A percentile compares a stretch with the other conserved stretches of the same genome.
phyloP scores from a whole-genome alignment of 2,888 invertebrate genomes.

The Morinoia aosen region DNA sequence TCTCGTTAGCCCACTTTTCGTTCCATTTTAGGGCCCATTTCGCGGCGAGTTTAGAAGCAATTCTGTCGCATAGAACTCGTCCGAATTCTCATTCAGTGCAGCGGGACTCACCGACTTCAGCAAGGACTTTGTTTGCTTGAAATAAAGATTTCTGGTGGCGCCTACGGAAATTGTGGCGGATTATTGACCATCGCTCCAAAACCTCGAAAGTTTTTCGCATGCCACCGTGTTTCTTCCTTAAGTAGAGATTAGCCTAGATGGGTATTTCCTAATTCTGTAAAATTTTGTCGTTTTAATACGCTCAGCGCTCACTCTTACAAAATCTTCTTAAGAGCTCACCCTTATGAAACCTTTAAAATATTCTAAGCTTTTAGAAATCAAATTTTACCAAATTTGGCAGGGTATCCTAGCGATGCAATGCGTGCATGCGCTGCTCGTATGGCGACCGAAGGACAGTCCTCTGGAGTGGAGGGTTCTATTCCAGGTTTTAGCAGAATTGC shows the following conservation, averaged over 20 bases:
- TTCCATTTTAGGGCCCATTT: conserved; percentile 23
- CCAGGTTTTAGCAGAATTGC: not conserved
- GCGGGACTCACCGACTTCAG: not conserved
- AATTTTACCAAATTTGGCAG: too few relatives aligned
- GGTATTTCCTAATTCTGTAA: not conserved
- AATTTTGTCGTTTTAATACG: not conserved
- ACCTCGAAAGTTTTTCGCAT: not conserved
- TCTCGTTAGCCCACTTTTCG: conserved; percentile 20
- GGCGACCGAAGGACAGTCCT: not conserved
- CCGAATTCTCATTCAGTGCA: conserved; percentile 23
- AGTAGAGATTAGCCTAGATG: not conserved
- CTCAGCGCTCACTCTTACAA: not conserved
- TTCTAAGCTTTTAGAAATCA: too few relatives aligned
- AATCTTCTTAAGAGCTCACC: not conserved
- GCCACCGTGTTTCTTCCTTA: not conserved
- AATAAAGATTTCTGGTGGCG: not conserved
- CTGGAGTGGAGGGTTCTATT: not conserved
- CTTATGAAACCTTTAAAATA: not conserved
- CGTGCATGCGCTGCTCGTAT: not conserved
- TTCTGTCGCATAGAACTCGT: conserved; percentile 24
- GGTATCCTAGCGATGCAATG: too few relatives aligned
- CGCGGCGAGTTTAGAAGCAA: conserved; percentile 19
- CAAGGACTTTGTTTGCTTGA: conserved; percentile 19
- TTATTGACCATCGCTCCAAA: conserved; percentile 30
- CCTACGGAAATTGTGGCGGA: not conserved